Percentiles rank a stretch among this genome's conserved stretches.
phyloP scores from a whole-genome alignment of 2,888 invertebrate species.

The Drosophila meridiana region DNA sequence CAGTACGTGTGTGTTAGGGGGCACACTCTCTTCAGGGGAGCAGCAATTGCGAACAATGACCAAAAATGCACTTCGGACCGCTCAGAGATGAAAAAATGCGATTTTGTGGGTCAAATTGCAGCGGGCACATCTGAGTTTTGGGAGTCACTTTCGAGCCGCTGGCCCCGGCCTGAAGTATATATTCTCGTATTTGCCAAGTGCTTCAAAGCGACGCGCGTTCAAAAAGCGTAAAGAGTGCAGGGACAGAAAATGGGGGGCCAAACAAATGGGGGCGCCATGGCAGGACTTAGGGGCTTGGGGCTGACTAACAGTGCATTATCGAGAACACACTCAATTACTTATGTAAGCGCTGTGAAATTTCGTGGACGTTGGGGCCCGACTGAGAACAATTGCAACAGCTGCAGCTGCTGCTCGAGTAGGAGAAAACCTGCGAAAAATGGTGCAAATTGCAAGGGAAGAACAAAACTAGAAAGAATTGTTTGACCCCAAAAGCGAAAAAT shows the following conservation, averaged over 20 bases:
- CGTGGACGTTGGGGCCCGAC: conserved; percentile 6
- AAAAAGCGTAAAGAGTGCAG: neutral
- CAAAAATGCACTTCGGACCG: conserved; percentile 28
- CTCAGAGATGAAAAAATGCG: neutral
- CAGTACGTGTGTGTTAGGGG: neutral
- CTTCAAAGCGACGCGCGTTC: conserved; percentile 55
- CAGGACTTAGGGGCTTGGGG: neutral
- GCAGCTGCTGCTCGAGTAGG: conserved; percentile 44
- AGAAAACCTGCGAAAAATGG: conserved; percentile 54
- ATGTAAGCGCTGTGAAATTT: conserved; percentile 63
- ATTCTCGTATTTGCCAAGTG: conserved; percentile 65
- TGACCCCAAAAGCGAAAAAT: conserved; percentile 58
- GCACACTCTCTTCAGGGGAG: neutral
- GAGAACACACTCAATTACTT: conserved; percentile 80
- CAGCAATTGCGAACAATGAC: conserved; percentile 24
- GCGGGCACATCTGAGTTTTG: conserved; percentile 29
- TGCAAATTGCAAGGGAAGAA: conserved; percentile 47
- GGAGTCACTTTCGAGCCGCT: conserved; percentile 7
- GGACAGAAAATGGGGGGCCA: conserved; percentile 29
- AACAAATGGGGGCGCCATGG: conserved; percentile 29
- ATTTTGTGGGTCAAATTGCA: conserved; percentile 55
- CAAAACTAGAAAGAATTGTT: conserved; percentile 37
- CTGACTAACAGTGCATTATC: conserved; percentile 64
- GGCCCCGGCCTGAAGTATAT: conserved; percentile 16
- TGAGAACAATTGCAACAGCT: conserved; percentile 68